Percentiles rank a stretch among this genome's conserved stretches.
phyloP scores from a whole-genome alignment of 2,888 invertebrate species.

The Acanthosepion pharaonis region DNA sequence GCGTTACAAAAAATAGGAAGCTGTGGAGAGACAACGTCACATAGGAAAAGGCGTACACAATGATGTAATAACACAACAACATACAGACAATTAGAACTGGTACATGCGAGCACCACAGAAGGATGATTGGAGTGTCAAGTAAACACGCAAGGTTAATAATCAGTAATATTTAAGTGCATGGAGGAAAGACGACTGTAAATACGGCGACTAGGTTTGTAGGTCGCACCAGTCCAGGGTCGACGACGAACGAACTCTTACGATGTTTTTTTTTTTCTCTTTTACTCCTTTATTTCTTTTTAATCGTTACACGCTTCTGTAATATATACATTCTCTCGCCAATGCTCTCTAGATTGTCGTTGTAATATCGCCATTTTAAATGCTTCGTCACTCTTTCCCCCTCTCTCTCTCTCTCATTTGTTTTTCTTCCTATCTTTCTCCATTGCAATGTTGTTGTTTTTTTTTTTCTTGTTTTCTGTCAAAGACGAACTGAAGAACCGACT shows the following conservation, averaged over 20 bases:
- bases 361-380: background rate
- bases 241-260: background rate
- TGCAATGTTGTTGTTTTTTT: background rate
- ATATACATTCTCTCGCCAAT: background rate
- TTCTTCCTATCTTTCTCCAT: background rate
- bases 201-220: slow-evolving; percentile 33
- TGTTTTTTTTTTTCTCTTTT: background rate
- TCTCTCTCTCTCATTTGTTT: background rate
- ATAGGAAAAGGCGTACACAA: too few relatives aligned
- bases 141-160: background rate
- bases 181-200: background rate
- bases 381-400: accelerated
- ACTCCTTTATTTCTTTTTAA: background rate
- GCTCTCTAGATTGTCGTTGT: background rate
- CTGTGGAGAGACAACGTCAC: too few relatives aligned
- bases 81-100: background rate
- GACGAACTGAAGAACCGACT: background rate
- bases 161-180: background rate
- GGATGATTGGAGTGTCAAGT: background rate
- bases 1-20: too few relatives aligned
- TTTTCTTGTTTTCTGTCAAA: background rate
- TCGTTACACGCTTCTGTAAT: background rate
- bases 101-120: background rate
- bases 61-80: too few relatives aligned
- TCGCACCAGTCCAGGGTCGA: background rate